Base-by-base conservation (phyloP, 1,140 invertebrate genomes). In the Papilio dardanus region DNA sequence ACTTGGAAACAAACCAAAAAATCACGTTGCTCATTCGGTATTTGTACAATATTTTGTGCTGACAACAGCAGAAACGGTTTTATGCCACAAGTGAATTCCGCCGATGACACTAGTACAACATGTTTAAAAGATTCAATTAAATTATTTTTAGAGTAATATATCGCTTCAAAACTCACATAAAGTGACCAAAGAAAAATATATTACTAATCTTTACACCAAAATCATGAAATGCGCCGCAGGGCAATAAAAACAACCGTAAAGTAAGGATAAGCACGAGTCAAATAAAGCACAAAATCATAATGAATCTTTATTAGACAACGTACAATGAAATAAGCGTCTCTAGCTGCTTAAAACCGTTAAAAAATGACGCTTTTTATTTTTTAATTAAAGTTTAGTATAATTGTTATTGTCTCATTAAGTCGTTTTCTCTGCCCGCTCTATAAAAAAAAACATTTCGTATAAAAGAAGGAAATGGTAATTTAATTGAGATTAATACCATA, bases 201-300 rank as follows among this genome's bases (percentile, higher is more conserved):
- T 8, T 10, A 24, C 21, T 58, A 58, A 58, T 58, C 10, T 58
- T 58, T 24, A 54, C 19, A 54, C 50, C 50, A 58, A 58, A 58
- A 14, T 58, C 54, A 58, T 58, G 28, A 58, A 58, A 62, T 28
- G 54, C 54, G 54, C 54, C 14, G 14, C 24, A 62, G 8, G 30
- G 54, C 54, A 62, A 62, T 62, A 62, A 62, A 62, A 62, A 62
- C 50, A 62, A 62, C 24, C 54, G 54, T 62, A 62, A 62, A 62
- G 54, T 28, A 62, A 62, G 54, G 54, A 62, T 62, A 62, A 28
- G 12, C 54, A 62, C 24, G 12, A 62, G 54, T 62, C 54, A 62
- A 62, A 62, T 30, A 62, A 62, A 62, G 54, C 3, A 28, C 54
- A 28, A 62, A 62, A 8, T 62, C 21, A 28, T 62, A 28, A 62